These are phyloP conservation scores for Oscheius onirici DNA, from an alignment of 2,888 invertebrate species.

Conservation along the genomic window DNA sequence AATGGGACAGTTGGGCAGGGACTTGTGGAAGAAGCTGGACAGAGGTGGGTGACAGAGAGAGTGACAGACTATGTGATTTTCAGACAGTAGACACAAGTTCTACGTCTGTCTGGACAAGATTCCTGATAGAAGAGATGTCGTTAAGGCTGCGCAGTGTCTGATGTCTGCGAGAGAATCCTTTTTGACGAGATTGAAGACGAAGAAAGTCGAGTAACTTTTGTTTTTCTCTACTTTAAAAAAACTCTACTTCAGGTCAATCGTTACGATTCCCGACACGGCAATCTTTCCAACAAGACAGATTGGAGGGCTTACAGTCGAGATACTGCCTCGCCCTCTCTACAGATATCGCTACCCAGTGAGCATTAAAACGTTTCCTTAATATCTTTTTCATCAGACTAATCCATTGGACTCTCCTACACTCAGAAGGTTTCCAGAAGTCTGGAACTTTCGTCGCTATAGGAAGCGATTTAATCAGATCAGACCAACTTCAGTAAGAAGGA, in stretches of 20 bases:
- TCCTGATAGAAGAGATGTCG: constrained; percentile 56
- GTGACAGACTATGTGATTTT: constrained; percentile 14
- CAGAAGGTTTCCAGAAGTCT: not conserved
- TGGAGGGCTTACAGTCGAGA: not conserved
- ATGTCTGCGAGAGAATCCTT: constrained; percentile 27
- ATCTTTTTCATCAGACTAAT: too few species aligned
- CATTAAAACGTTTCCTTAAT: too few species aligned
- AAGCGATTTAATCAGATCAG: too few species aligned
- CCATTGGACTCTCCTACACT: too few species aligned
- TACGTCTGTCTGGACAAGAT: constrained; percentile 56
- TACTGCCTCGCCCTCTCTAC: not conserved
- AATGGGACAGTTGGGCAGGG: constrained; percentile 61
- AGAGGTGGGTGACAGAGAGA: constrained; percentile 38
- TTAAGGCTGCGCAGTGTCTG: constrained; percentile 46
- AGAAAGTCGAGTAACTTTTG: not conserved
- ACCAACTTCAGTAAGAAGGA: constrained; percentile 25
- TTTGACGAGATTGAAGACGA: not conserved
- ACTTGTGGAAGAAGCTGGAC: constrained; percentile 51
- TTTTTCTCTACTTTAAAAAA: too few species aligned
- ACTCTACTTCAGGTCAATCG: too few species aligned
- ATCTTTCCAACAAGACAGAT: not conserved
- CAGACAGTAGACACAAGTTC: constrained; percentile 46
- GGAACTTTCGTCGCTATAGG: not conserved
- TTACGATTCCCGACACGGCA: not conserved
- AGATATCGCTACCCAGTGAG: too few species aligned